These are phyloP conservation scores for Accipiter badius DNA, from an alignment of 2,797 vertebrate genomes.

Conservation along the genomic window DNA sequence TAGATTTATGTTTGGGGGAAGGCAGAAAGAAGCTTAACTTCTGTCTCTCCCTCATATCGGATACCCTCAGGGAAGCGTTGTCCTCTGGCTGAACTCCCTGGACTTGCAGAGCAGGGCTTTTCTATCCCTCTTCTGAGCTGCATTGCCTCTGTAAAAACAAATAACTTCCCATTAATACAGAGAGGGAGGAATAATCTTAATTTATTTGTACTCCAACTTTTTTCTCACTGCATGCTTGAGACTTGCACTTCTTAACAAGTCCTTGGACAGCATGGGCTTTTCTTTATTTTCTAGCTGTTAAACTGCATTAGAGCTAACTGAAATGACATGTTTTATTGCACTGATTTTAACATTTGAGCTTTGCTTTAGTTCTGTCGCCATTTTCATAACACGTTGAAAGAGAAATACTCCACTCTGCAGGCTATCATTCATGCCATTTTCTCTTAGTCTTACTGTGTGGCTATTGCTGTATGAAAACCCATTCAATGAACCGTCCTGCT, in stretches of 20 bases:
- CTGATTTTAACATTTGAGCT: background rate
- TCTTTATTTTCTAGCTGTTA: background rate
- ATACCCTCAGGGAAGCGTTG: background rate
- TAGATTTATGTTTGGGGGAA: background rate
- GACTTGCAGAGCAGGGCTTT: background rate
- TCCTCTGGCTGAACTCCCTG: background rate
- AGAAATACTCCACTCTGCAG: background rate
- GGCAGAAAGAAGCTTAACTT: background rate
- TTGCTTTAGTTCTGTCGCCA: background rate
- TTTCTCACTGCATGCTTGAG: background rate
- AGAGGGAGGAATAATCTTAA: background rate
- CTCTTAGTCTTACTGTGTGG: background rate
- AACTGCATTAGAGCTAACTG: background rate
- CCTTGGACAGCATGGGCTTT: background rate
- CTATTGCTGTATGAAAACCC: background rate
- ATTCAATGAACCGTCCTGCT: background rate
- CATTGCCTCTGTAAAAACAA: background rate
- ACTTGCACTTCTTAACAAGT: rapidly evolving
- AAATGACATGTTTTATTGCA: background rate
- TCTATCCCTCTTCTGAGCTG: background rate
- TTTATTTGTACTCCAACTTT: background rate
- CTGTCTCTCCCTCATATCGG: background rate
- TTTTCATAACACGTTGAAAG: background rate
- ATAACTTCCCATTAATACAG: background rate
- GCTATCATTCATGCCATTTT: background rate